Evolutionary conservation across 2,113 vertebrate genomes (phyloP).

Genomic region (Gallinago paraguaiae): DNA sequence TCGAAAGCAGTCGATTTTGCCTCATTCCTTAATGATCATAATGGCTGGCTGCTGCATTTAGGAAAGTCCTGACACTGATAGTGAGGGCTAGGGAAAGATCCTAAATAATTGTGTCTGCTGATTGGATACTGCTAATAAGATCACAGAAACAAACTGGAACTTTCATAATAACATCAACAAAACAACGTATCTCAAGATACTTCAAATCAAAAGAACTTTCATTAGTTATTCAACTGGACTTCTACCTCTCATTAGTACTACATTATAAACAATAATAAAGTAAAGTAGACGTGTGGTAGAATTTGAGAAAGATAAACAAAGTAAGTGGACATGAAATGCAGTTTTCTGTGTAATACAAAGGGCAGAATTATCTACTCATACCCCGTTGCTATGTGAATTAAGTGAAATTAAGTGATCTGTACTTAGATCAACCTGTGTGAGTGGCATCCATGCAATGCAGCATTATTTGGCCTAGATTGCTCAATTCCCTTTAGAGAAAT

Average conservation of each 20-base stretch:
- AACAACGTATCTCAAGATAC: background rate
- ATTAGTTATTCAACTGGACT: background rate
- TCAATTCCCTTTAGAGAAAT: background rate
- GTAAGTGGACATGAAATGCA: background rate
- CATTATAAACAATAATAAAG: background rate
- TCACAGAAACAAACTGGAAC: background rate
- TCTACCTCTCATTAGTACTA: background rate
- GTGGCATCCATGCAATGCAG: accelerated
- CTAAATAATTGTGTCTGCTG: background rate
- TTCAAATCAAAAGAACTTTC: background rate
- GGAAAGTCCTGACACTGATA: background rate
- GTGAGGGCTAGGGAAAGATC: background rate
- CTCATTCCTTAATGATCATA: background rate
- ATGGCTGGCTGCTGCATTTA: background rate
- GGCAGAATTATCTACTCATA: background rate
- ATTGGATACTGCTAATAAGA: background rate
- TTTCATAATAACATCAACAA: background rate
- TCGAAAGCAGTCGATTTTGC: background rate
- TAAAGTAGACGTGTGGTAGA: background rate
- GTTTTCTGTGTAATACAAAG: background rate
- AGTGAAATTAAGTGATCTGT: background rate
- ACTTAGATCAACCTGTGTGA: background rate
- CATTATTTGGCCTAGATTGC: background rate
- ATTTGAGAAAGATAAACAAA: background rate
- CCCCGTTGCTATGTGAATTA: background rate